phyloP scores from a whole-genome alignment of 1,140 invertebrate species.

The Meloidogyne hapla region DNA sequence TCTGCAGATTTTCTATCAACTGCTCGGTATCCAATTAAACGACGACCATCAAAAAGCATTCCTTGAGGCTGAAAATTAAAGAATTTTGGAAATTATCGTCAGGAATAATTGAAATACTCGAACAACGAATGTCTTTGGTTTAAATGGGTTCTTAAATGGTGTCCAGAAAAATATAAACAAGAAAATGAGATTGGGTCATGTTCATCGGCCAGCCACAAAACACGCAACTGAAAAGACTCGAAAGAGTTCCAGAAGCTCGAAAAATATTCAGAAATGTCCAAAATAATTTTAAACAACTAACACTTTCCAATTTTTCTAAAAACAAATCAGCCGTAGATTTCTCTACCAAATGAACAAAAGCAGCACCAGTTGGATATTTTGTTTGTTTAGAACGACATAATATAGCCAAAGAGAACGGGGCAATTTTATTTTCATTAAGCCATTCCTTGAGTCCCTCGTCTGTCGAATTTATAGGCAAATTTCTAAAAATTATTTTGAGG shows the following conservation, averaged over 20 bases:
- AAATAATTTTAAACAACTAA: not conserved
- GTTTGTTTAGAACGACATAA: constrained; percentile 49
- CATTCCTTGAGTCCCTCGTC: constrained; percentile 44
- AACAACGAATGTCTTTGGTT: too few relatives aligned
- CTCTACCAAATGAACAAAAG: constrained; percentile 50
- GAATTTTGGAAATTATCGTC: too few relatives aligned
- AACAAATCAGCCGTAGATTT: constrained; percentile 48
- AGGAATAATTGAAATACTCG: too few relatives aligned
- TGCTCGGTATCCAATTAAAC: constrained; percentile 44
- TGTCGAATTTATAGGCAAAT: constrained; percentile 42
- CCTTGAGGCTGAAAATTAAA: constrained; percentile 37
- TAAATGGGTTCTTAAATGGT: too few relatives aligned
- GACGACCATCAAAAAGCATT: constrained; percentile 42
- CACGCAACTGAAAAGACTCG: too few relatives aligned
- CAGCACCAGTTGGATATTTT: constrained; percentile 53
- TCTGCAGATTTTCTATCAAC: constrained; percentile 43
- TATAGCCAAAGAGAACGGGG: constrained; percentile 52
- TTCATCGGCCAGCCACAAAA: too few relatives aligned
- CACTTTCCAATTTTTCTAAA: constrained; percentile 39
- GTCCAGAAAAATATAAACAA: too few relatives aligned
- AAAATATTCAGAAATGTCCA: too few relatives aligned
- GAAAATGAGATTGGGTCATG: too few relatives aligned
- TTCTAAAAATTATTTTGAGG: constrained; percentile 36
- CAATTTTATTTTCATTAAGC: constrained; percentile 44
- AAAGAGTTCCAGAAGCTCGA: too few relatives aligned